Evolutionary conservation across 2,113 vertebrate species (phyloP), one percentile per base, ranked within the genome.

Genomic region (Megaleporinus macrocephalus): DNA sequence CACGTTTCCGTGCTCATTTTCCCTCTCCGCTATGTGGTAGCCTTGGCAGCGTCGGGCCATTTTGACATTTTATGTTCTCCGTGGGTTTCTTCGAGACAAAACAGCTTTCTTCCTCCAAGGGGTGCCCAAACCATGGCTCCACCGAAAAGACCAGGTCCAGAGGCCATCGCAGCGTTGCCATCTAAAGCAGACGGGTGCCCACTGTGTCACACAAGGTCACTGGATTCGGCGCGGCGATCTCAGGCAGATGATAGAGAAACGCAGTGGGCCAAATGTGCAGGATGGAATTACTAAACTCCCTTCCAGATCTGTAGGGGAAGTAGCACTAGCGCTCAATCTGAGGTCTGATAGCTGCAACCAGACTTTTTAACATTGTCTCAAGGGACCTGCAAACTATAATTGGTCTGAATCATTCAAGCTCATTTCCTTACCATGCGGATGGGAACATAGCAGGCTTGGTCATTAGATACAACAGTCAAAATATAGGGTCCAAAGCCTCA

Each of bases 361-460:
- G 68, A 82, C 66, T 69, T 86, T 81, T 85, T 83, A 85, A 66
- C 81, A 66, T 71, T 4, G 71, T 84, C 85, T 77, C 85, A 78
- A 73, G 77, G 74, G 87, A 84, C 80, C 82, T 63, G 66, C 83
- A 86, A 88, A 88, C 81, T 78, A 55, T 83, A 85, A 88, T 81
- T 87, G 85, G 79, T 68, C 82, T 78, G 76, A 80, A 87, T 88
- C 87, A 84, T 65, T 82, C 41, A 49, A 78, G 81, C 83, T 81
- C 77, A 81, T 78, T 80, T 83, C 61, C 55, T 78, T 83, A 57
- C 78, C 49, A 61, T 62, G 76, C 30, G 80, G 78, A 85, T 81
- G 80, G 83, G 70, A 79, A 53, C 29, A 29, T 10, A n/a, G 78
- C 24, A 27, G 47, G 65, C 74, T 36, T 70, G 68, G 79, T 78